A percentile compares a stretch with the other conserved stretches of the same genome.
phyloP scores from a whole-genome alignment of 2,888 invertebrate species.

The Dioctria linearis region DNA sequence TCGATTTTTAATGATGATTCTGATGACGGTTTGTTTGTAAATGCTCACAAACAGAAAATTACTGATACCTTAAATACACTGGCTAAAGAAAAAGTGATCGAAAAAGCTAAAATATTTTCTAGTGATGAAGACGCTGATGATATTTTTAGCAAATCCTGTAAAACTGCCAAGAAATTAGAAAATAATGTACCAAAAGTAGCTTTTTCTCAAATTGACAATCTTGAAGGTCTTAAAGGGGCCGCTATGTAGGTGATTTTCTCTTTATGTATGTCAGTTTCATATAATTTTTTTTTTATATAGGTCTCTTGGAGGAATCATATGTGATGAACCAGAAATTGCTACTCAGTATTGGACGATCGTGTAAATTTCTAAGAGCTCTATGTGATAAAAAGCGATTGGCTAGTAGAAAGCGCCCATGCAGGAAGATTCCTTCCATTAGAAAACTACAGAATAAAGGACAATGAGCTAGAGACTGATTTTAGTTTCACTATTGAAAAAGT shows the following conservation, averaged over 20 bases:
- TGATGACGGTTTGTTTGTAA: conserved; percentile 57
- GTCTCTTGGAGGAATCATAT: conserved; percentile 87
- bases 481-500: conserved; percentile 86
- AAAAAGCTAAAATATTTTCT: conserved; percentile 36
- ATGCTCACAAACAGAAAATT: conserved; percentile 1
- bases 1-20: conserved; percentile 63
- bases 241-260: conserved; percentile 65
- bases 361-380: conserved; percentile 89
- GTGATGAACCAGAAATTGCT: conserved; percentile 82
- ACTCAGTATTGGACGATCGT: conserved; percentile 90
- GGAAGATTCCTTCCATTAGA: conserved; percentile 88
- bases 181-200: conserved; percentile 76
- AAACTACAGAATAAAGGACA: conserved; percentile 81
- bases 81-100: neutral
- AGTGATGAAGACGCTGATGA: conserved; percentile 55
- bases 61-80: neutral
- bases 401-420: conserved; percentile 84
- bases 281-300: conserved; percentile 67
- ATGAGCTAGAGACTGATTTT: conserved; percentile 84
- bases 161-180: neutral
- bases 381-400: conserved; percentile 88
- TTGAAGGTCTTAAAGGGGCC: conserved; percentile 70
- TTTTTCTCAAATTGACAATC: conserved; percentile 74
- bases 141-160: conserved; percentile 44
- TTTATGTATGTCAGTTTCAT: neutral